These are phyloP conservation scores for Epirrhoe tristata DNA, from an alignment of 2,888 invertebrate species.

Conservation along the genomic window DNA sequence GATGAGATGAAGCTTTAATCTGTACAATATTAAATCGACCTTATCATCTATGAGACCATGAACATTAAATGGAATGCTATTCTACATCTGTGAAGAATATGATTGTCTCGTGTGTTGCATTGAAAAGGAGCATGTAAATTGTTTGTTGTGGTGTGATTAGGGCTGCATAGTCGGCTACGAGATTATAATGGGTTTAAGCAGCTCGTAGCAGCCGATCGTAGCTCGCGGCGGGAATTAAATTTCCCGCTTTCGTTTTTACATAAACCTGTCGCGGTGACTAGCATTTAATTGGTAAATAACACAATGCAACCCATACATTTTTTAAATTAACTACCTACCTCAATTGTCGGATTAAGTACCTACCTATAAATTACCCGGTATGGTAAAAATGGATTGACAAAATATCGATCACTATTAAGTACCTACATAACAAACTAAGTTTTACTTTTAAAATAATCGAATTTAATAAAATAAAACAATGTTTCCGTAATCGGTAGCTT, in stretches of 20 bases:
- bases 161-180: neutral
- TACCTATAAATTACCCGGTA: too few species aligned
- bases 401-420: too few species aligned
- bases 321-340: too few species aligned
- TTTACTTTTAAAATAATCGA: too few species aligned
- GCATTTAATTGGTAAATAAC: neutral
- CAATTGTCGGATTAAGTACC: neutral
- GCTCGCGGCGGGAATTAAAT: neutral
- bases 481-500: too few species aligned
- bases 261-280: neutral
- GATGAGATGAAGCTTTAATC: neutral
- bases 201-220: neutral
- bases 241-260: neutral
- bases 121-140: neutral
- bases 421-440: too few species aligned
- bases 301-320: neutral
- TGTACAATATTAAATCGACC: neutral
- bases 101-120: neutral
- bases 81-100: neutral
- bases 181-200: neutral
- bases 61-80: neutral
- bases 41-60: neutral
- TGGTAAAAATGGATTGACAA: too few species aligned
- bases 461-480: too few species aligned
- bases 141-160: neutral